These are phyloP conservation scores for Brachirus orientalis DNA, from an alignment of 2,113 vertebrate species.

Conservation along the genomic window DNA sequence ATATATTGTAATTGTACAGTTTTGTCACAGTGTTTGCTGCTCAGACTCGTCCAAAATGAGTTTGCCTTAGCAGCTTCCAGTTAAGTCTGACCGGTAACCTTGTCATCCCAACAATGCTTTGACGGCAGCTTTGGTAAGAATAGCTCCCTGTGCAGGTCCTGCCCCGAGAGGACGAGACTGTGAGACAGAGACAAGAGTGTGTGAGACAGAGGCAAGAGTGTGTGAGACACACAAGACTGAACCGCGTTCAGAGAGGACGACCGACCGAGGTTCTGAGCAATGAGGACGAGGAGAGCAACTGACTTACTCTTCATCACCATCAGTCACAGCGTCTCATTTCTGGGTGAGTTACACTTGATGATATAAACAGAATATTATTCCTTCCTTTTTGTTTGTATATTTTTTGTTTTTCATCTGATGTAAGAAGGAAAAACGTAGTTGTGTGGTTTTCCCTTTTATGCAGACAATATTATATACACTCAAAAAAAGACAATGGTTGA, in stretches of 20 bases:
- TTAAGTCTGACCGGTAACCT: constrained; percentile 15
- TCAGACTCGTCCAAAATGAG: neutral
- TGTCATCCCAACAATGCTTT: constrained; percentile 83
- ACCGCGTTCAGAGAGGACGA: neutral
- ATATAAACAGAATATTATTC: neutral
- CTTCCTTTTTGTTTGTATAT: neutral
- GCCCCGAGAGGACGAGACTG: constrained; percentile 59
- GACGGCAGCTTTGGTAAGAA: constrained; percentile 86
- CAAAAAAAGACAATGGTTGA: no score
- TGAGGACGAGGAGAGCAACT: constrained; percentile 73
- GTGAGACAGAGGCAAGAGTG: no score
- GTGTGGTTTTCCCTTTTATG: no score
- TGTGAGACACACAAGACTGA: neutral
- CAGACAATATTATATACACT: no score
- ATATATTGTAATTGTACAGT: no score
- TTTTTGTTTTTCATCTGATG: neutral
- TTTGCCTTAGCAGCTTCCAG: neutral
- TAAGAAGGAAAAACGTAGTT: no score
- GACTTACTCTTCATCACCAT: constrained; percentile 84
- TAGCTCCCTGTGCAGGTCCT: constrained; percentile 81
- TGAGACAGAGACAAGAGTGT: neutral
- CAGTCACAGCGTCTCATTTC: constrained; percentile 85
- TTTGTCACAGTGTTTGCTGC: neutral
- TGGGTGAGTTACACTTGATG: constrained; percentile 77
- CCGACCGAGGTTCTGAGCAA: neutral